Evolutionary conservation across 2,888 invertebrate genomes (phyloP), one percentile per base, ranked within the genome.

Genomic region (Dendrolimus houi): DNA sequence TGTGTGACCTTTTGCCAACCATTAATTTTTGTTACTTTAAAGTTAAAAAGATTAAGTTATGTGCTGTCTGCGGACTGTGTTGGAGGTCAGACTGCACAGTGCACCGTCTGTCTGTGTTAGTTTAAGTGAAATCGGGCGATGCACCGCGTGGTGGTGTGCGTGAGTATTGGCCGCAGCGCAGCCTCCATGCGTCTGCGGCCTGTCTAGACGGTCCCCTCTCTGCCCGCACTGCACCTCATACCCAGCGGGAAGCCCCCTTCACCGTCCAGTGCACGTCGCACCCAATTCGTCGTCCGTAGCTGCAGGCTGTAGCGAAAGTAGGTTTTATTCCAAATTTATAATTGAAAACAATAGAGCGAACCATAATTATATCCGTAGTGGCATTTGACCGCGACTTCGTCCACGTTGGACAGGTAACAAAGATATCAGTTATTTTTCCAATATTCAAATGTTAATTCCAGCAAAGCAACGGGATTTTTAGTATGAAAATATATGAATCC

Each of bases 171-270:
- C 60, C 70, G 76, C 83, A 71, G 83, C 85, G 85, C 89, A 88
- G 88, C 88, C 88, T 88, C 88, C 86, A 76, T 79, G 76, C 83
- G 89, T 89, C 89, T 90, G 88, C 87, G 85, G 86, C 84, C 88
- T 83, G 89, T 89, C 89, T 89, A 89, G 89, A 89, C 89, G 71
- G 64, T 77, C 78, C 74, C 74, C 74, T 74, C 69, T 70, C 75
- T 29, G 29, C 29, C 68, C 69, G 63, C 29, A 70, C 62, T 65
- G 54, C 29, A 29, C 63, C 62, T 66, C 47, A 47, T 12, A 10
- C 64, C 56, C 63, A 29, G 57, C 70, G 58, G 64, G 58, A 61
- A 60, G 59, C 64, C 56, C 58, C 66, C 60, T 64, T 58, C 65
- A 59, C 60, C 64, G 60, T 59, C 65, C 66, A 60, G 56, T 12